phyloP scores from a whole-genome alignment of 2,888 invertebrate species.

The Gari tellinella region DNA sequence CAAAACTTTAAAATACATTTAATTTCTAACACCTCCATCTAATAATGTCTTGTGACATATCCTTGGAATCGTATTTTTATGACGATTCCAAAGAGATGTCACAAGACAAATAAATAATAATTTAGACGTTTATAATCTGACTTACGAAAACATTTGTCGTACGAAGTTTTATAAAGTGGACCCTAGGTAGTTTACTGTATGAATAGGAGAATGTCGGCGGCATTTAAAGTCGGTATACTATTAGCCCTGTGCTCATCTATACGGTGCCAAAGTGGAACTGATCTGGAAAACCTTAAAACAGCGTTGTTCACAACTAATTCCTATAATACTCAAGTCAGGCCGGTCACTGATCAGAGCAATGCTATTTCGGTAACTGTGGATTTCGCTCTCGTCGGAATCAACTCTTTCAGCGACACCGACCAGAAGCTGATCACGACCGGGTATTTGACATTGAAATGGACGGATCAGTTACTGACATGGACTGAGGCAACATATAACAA shows the following conservation, averaged over 20 bases:
- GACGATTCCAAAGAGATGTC: too few relatives aligned
- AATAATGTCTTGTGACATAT: too few relatives aligned
- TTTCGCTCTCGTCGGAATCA: constrained; percentile 60
- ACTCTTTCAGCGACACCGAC: constrained; percentile 52
- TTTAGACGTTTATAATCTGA: too few relatives aligned
- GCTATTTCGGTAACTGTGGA: constrained; percentile 46
- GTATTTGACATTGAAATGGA: constrained; percentile 58
- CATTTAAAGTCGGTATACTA: not conserved
- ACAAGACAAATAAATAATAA: too few relatives aligned
- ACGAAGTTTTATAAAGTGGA: too few relatives aligned
- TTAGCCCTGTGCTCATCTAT: not conserved
- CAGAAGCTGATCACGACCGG: constrained; percentile 60
- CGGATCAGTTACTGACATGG: constrained; percentile 59
- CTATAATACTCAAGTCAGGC: constrained; percentile 62
- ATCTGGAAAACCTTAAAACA: constrained; percentile 47
- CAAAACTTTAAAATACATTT: too few relatives aligned
- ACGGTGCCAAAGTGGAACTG: constrained; percentile 31
- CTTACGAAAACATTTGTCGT: too few relatives aligned
- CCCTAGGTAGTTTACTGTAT: too few relatives aligned
- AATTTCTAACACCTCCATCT: too few relatives aligned
- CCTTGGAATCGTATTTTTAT: too few relatives aligned
- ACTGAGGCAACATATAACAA: constrained; percentile 42
- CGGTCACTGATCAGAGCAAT: constrained; percentile 49
- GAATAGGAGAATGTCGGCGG: too few relatives aligned
- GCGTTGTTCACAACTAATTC: constrained; percentile 52